These are phyloP conservation scores for Aurelia sp. DNA, from an alignment of 30 jellyfish, hydroid and myxozoan genomes.

Conservation along the genomic window DNA sequence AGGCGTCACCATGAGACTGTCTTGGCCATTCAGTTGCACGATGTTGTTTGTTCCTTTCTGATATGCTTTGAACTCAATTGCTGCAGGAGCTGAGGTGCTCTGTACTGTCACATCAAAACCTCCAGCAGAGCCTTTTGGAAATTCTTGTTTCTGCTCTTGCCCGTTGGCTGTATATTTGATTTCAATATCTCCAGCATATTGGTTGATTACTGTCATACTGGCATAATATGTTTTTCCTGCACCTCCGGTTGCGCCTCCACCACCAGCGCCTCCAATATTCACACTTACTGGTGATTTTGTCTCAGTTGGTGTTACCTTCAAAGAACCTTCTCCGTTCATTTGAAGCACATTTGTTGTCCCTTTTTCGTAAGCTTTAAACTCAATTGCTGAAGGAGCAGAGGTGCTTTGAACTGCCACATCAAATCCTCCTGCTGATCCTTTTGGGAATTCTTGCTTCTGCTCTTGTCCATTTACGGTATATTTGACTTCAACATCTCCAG, in stretches of 20 bases:
- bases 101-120: conserved; percentile 61
- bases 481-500: too few relatives aligned
- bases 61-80: conserved; percentile 62
- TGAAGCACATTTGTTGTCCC: too few relatives aligned
- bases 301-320: too few relatives aligned
- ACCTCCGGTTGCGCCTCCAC: background rate
- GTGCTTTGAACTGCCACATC: too few relatives aligned
- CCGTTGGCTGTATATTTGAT: conserved; percentile 30
- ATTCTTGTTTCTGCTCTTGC: conserved; percentile 48
- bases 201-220: conserved; percentile 72
- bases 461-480: too few relatives aligned
- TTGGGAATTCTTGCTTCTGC: too few relatives aligned
- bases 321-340: too few relatives aligned
- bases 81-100: conserved; percentile 22
- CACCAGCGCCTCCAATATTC: too few relatives aligned
- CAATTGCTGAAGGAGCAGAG: too few relatives aligned
- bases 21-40: conserved; percentile 48
- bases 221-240: conserved; percentile 59
- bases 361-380: too few relatives aligned
- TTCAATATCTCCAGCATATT: conserved; percentile 44
- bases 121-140: conserved; percentile 43
- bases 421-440: too few relatives aligned
- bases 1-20: conserved; percentile 36
- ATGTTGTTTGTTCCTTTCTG: conserved; percentile 49
- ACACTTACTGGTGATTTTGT: too few relatives aligned